Evolutionary conservation across 2,888 invertebrate genomes (phyloP), one percentile per base, ranked within the genome.

Genomic region (Lottia scabra): DNA sequence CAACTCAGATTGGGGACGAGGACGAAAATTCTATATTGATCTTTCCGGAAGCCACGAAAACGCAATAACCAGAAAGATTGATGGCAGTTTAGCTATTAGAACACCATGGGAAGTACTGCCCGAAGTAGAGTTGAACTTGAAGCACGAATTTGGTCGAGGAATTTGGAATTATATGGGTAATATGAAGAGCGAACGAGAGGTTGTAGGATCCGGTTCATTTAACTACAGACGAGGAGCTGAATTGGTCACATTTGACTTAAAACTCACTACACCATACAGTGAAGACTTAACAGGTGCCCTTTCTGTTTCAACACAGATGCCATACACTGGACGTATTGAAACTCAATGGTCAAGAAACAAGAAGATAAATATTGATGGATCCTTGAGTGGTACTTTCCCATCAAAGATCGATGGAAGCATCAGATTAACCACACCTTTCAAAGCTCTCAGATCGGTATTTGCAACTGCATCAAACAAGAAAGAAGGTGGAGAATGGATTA

Each of bases 371-470:
- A 68, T 75, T 15, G 78, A 75, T 23, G 68, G 68, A 48, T 67
- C 5, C 56, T 46, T 43, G 38, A 62, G 19, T 67, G 63, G 67
- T 46, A 19, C 23, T 44, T 70, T 13, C 68, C 72, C 6, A 72
- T 66, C 27, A 19, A 63, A 67, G 8, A 68, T 78, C 63, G 75
- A 81, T 23, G 74, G 76, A 16, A 76, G 73, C 19, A 46, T 83
- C 16, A 71, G 71, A 30, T 30, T 86, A 16, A 78, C 75, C 4
- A 80, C 80, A 19, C 82, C 85, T 26, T 77, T 82, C 68, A 67
- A 71, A 26, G 30, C 65, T 38, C 71, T 75, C 19, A 68, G 71
- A 16, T 71, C 66, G 5, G 62, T 83, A 19, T 64, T 64, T 26
- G 19, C 78, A 1, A 74, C 27, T n/a, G 66, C 74, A 0, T 73